These are phyloP conservation scores for Henicopernis longicauda DNA, from an alignment of 2,113 vertebrate genomes.

Conservation along the genomic window DNA sequence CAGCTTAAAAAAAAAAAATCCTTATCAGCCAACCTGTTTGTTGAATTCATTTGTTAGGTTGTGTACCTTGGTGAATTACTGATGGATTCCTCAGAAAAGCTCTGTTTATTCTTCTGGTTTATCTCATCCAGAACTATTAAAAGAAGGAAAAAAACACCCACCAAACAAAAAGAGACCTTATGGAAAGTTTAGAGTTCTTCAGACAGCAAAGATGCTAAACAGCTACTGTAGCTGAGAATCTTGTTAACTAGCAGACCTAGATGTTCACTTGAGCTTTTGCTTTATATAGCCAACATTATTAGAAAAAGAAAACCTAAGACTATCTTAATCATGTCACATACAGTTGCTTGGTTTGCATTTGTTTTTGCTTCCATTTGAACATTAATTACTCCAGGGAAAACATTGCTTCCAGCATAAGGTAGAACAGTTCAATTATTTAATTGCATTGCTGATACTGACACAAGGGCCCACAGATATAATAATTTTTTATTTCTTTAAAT, in stretches of 20 bases:
- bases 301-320: background rate
- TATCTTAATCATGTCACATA: background rate
- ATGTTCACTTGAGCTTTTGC: background rate
- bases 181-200: background rate
- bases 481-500: background rate
- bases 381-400: conserved; percentile 3
- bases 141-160: background rate
- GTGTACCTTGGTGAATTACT: background rate
- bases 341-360: background rate
- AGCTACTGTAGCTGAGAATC: background rate
- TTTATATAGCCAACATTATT: background rate
- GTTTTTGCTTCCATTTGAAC: background rate
- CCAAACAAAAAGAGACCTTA: background rate
- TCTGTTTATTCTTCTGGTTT: background rate
- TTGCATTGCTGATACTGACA: background rate
- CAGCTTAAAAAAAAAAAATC: background rate
- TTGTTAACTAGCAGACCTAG: background rate
- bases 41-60: background rate
- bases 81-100: background rate
- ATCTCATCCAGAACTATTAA: background rate
- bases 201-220: background rate
- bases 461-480: background rate
- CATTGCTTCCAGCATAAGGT: background rate
- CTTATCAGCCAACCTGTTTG: background rate
- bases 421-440: conserved; percentile 2